Conservation (phyloP, 2,113 vertebrate species). For the Mus pahari region DNA sequence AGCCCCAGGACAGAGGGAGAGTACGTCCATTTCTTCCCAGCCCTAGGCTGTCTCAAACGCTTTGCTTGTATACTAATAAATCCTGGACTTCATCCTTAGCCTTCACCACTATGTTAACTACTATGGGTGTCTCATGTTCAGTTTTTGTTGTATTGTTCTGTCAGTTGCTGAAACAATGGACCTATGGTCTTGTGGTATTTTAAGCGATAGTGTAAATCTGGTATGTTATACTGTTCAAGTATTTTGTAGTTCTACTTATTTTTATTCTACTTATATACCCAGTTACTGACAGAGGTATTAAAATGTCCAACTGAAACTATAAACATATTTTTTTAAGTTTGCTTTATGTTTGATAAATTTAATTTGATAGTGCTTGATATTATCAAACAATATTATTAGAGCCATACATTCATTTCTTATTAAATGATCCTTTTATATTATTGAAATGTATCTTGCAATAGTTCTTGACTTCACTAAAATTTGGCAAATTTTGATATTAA, state of each 20-base stretch:
- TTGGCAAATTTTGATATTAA: background rate
- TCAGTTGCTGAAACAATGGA: background rate
- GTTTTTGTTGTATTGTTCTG: background rate
- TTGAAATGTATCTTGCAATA: background rate
- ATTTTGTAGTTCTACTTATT: background rate
- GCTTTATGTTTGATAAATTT: background rate
- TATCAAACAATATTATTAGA: background rate
- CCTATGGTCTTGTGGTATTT: background rate
- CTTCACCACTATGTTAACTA: background rate
- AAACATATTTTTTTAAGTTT: background rate
- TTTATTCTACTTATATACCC: background rate
- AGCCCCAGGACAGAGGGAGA: background rate
- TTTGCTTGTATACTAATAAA: background rate
- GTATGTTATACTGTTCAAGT: background rate
- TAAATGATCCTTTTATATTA: background rate
- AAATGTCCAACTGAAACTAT: background rate
- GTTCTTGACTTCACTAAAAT: background rate
- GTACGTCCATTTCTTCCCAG: background rate
- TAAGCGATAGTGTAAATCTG: background rate
- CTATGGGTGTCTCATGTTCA: background rate
- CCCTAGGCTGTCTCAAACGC: background rate
- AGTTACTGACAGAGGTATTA: background rate
- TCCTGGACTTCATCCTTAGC: background rate
- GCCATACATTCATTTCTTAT: background rate
- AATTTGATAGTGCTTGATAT: background rate